Percentiles rank a stretch among this genome's conserved stretches.
Evolutionary conservation across 2,797 vertebrate species (phyloP).

Genomic region (Zalophus californianus): DNA sequence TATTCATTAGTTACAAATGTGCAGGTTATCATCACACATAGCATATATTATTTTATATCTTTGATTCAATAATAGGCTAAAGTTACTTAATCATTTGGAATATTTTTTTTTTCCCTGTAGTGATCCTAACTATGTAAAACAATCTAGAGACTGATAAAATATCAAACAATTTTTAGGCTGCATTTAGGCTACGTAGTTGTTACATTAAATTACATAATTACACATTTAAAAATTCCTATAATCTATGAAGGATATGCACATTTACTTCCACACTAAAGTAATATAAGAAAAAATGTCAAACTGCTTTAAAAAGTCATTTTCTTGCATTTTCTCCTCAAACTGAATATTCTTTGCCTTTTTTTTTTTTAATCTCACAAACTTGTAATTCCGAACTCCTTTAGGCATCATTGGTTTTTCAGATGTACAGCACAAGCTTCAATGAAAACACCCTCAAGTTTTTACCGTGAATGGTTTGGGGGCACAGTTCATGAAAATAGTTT

Average conservation of each 20-base stretch:
- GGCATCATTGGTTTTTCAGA: conserved; percentile 70
- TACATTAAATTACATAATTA: not conserved
- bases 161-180: not conserved
- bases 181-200: not conserved
- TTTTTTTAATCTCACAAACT: conserved; percentile 46
- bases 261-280: not conserved
- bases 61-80: not conserved
- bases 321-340: not conserved
- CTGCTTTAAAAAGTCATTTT: not conserved
- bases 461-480: conserved; percentile 51
- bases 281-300: not conserved
- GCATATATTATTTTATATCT: not conserved
- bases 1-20: not conserved
- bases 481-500: conserved; percentile 70
- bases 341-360: conserved; percentile 50
- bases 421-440: conserved; percentile 46
- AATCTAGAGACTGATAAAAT: not conserved
- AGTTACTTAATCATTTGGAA: not conserved
- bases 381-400: conserved; percentile 62
- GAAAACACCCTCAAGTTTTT: conserved; percentile 68
- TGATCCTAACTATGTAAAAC: conserved; percentile 1
- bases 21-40: not conserved
- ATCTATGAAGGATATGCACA: not conserved
- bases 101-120: not conserved
- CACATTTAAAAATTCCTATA: not conserved